These are phyloP conservation scores for Aphelocoma californica DNA, from an alignment of 2,797 vertebrate species.

Conservation along the genomic window DNA sequence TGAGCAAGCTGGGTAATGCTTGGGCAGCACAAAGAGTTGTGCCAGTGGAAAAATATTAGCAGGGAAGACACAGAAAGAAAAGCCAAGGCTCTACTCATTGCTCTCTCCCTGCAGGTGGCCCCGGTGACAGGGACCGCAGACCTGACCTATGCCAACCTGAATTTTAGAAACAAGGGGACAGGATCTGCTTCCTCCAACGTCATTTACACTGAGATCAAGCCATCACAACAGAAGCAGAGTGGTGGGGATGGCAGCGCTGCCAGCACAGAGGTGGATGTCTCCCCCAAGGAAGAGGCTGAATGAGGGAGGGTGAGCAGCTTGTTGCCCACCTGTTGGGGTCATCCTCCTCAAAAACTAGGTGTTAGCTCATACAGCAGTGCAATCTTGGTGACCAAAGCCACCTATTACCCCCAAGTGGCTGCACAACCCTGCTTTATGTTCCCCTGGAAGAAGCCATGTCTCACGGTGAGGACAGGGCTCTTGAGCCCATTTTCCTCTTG, in stretches of 20 bases:
- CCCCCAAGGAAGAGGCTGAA: not conserved
- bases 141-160: constrained; percentile 9
- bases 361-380: not conserved
- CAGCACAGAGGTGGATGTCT: not conserved
- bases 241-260: not conserved
- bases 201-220: not conserved
- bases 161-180: not conserved
- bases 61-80: not conserved
- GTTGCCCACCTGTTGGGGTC: not conserved
- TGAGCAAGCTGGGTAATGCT: not conserved
- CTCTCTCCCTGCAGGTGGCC: not conserved
- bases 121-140: not conserved
- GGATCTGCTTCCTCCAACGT: not conserved
- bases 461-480: not conserved
- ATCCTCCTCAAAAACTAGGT: not conserved
- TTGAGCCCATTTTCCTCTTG: rapidly evolving
- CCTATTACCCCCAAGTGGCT: not conserved
- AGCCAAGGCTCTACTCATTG: not conserved
- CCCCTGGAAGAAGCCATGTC: not conserved
- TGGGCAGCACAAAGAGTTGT: not conserved
- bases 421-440: not conserved
- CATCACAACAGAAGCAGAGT: not conserved
- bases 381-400: not conserved
- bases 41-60: not conserved
- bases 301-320: not conserved